Evolutionary conservation across 1,140 invertebrate species (phyloP).

Genomic region (Coelopa frigida): DNA sequence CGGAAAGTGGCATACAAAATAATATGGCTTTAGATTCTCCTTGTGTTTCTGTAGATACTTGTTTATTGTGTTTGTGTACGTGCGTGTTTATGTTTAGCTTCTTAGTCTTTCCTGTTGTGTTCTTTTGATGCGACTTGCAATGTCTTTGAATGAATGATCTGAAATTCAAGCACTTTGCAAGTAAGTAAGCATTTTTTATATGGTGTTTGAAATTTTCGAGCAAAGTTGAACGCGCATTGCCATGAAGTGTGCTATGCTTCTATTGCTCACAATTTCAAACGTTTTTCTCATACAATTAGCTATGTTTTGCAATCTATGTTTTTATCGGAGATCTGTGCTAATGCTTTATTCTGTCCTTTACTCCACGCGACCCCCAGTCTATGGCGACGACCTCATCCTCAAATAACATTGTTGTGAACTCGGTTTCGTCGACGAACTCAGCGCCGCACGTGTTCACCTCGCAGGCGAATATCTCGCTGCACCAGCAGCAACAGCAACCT

Average conservation of each 20-base stretch:
- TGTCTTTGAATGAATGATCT: too few species aligned
- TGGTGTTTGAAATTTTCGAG: conserved; percentile 6
- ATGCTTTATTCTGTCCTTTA: not conserved
- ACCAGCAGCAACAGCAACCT: conserved; percentile 14
- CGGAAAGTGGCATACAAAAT: too few species aligned
- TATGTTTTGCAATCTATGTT: not conserved
- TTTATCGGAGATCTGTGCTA: not conserved
- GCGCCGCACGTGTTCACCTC: conserved; percentile 21
- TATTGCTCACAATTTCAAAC: not conserved
- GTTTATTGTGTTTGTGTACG: too few species aligned
- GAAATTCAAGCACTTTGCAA: not conserved
- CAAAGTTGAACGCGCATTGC: too few species aligned
- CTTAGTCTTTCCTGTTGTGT: too few species aligned
- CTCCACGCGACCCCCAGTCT: conserved; percentile 19
- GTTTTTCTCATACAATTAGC: not conserved
- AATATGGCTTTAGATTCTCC: too few species aligned
- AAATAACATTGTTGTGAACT: conserved; percentile 43
- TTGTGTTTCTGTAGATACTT: too few species aligned
- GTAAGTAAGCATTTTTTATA: not conserved
- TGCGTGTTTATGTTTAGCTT: too few species aligned
- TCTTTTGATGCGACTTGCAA: too few species aligned
- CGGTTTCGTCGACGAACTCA: conserved; percentile 33
- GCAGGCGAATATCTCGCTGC: conserved; percentile 16
- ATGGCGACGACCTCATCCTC: conserved; percentile 34
- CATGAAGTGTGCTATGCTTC: too few species aligned